Evolutionary conservation across 2,113 vertebrate genomes (phyloP), one percentile per base, ranked within the genome.

Genomic region (Anarhynchus alexandrinus): DNA sequence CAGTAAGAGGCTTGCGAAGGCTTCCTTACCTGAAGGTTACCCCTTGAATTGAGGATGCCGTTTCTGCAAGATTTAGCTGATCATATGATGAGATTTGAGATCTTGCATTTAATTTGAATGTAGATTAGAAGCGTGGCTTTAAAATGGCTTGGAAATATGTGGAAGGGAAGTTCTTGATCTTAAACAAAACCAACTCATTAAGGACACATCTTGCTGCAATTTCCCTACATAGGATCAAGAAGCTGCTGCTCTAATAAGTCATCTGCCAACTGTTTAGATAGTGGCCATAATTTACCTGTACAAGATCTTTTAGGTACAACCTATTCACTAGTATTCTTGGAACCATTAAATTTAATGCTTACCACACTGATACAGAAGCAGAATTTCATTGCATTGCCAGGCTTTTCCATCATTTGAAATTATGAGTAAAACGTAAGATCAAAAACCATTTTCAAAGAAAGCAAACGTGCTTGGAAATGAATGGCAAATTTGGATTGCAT

Each of bases 21-120:
- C 58, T 86, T 70, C 95, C 94, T 51, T 51, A 86, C 94, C 79
- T 87, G 95, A 97, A 95, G 95, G 95, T 94, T 94, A 96, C 86
- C 78, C 76, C 58, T 43, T 19, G 79, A 40, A 27, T 27, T 11
- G 64, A 25, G 90, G 59, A 3, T 47, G 91, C 76, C 14, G 3
- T 20, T 91, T n/a, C 57, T 57, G 82, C 81, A 27, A 30, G 47
- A 4, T 83, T n/a, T n/a, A 27, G 30, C 55, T 11, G 81, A 20
- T 86, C 10, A 0, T 4, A 3, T 4, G 32, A 45, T n/a, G 54
- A 34, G 66, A 42, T 77, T 40, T 23, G 64, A 70, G 81, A 30
- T 22, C 51, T 29, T 16, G 62, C 9, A 0, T 90, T 84, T 52
- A 5, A 36, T 74, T 47, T 32, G 40, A 58, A 64, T 4, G 23